phyloP scores from a whole-genome alignment of 2,797 vertebrate genomes.

The Chanos chanos region DNA sequence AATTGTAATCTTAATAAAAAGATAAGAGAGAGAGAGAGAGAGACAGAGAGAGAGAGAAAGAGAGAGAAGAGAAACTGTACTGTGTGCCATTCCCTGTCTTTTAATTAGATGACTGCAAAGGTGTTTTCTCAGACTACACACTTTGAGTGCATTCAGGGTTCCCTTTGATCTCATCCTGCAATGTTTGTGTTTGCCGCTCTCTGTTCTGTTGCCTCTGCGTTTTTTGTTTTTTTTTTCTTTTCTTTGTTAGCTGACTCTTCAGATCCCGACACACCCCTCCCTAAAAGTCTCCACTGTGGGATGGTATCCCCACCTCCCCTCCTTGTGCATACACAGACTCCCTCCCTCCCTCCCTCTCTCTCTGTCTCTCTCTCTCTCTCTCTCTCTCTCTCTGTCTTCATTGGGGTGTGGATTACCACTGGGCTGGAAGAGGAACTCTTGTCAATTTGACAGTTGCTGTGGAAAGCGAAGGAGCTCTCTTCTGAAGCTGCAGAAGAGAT shows the following conservation, averaged over 20 bases:
- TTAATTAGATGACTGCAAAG: conserved; percentile 59
- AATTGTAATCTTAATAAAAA: too few species aligned
- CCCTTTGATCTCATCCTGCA: conserved; percentile 63
- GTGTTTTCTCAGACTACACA: conserved; percentile 30
- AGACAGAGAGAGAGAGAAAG: too few species aligned
- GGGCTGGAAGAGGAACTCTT: conserved; percentile 37
- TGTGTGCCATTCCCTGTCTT: conserved; percentile 11
- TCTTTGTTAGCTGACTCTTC: conserved; percentile 30
- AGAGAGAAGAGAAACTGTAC: too few species aligned
- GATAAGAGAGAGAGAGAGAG: too few species aligned
- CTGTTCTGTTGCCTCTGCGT: conserved; percentile 38
- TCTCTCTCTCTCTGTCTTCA: conserved; percentile 23
- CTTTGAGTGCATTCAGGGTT: conserved; percentile 21
- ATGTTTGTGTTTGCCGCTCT: conserved; percentile 61
- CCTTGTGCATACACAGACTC: conserved; percentile 37
- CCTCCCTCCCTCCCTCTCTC: conserved; percentile 22
- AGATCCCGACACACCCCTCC: conserved; percentile 29
- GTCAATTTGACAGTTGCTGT: conserved; percentile 53
- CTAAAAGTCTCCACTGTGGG: conserved; percentile 5
- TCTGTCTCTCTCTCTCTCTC: conserved; percentile 28
- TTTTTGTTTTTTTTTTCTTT: conserved; percentile 38
- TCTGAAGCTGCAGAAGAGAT: conserved; percentile 16
- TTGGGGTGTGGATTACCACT: conserved; percentile 54
- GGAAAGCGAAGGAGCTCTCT: conserved; percentile 34
- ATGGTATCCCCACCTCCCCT: conserved; percentile 39